Base-by-base conservation (phyloP, 2,113 vertebrate genomes). In the Chloroceryle aenea region DNA sequence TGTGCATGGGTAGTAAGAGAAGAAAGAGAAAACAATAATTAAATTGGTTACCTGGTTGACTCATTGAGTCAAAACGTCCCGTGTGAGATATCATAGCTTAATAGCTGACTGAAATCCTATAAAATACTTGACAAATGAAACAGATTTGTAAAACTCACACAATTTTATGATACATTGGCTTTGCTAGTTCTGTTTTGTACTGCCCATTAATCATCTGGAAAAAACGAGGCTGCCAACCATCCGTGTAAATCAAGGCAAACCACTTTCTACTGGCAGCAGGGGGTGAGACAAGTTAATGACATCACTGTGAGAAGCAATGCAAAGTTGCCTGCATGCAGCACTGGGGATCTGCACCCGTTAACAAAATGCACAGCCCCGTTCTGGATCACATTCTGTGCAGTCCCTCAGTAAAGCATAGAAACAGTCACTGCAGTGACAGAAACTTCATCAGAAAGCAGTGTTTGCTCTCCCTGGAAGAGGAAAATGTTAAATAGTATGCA, bases 11-110 rank as follows among this genome's bases (percentile, higher is more conserved):
- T 32, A 68, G 30, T 43, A 48, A 85, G 53, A 83, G n/a, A 75
- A 77, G 30, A 27, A 81, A 79, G 47, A 56, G 21, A 93, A 93
- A 85, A 88, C 64, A 81, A n/a, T 76, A 72, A 64, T 81, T 85
- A 80, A 45, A 86, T 53, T 18, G 12, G 50, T 88, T 80, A 83
- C 32, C 30, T 45, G 45, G 12, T 74, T 74, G 55, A 71, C 34
- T 74, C 32, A 36, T 66, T 85, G 36, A 50, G 87, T 94, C 71
- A 48, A 61, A 87, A 61, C 4, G 6, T 38, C 12, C 48, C 26
- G 8, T 52, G 30, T 45, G 55, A 93, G 87, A 42, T 83, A 73
- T 14, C 38, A 13, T 7, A 59, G 68, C 34, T 85, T 81, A 55
- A 68, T 15, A 58, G 36, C 40, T 68, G 32, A 50, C 42, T 75